Conservation (phyloP, 2,797 vertebrate genomes). For the Podarcis lilfordi region DNA sequence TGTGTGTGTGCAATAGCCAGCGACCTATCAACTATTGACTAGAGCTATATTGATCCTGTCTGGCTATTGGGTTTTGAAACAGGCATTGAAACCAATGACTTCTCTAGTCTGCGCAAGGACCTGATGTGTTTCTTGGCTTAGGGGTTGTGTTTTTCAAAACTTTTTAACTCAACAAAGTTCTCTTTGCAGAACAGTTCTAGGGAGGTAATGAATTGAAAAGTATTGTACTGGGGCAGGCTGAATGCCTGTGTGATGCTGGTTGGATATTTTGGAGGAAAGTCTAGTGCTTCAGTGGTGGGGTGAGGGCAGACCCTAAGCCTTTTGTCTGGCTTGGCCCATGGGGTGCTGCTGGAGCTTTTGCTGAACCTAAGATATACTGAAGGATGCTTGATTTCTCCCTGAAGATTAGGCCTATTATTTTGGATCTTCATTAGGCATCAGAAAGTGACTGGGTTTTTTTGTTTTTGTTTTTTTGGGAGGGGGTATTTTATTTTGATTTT, state of each 20-base stretch:
- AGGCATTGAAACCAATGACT: not conserved
- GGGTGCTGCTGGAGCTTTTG: not conserved
- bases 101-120: accelerated
- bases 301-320: not conserved
- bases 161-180: accelerated
- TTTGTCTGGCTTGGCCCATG: not conserved
- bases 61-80: not conserved
- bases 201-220: not conserved
- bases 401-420: accelerated
- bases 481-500: not conserved
- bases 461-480: not conserved
- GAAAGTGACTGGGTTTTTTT: not conserved
- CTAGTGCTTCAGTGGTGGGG: not conserved
- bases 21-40: conserved; percentile 33
- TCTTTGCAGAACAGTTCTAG: accelerated
- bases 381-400: not conserved
- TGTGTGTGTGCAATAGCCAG: too few species aligned
- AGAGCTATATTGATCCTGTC: conserved; percentile 2
- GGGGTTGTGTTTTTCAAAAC: conserved; percentile 14
- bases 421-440: not conserved
- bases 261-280: not conserved
- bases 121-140: accelerated
- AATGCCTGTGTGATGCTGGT: not conserved
- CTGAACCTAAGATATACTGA: not conserved
- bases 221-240: not conserved